Evolutionary conservation across 2,888 invertebrate species (phyloP).

Genomic region (Synanthedon formicaeformis): DNA sequence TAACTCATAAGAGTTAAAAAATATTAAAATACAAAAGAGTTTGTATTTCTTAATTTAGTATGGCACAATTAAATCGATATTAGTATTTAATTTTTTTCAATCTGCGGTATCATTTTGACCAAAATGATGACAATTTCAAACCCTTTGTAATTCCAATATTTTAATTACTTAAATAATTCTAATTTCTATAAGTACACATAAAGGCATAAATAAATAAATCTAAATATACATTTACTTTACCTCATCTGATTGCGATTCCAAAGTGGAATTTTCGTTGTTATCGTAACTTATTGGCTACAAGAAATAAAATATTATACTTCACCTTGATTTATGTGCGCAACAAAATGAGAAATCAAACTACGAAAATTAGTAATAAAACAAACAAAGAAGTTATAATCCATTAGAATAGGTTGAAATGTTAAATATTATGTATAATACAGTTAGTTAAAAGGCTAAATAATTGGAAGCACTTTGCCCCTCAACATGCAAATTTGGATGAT

Average conservation of each 20-base stretch:
- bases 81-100: too few relatives aligned
- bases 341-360: background rate
- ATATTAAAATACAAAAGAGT: too few relatives aligned
- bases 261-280: background rate
- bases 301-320: background rate
- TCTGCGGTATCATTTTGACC: too few relatives aligned
- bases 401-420: background rate
- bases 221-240: background rate
- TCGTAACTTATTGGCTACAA: background rate
- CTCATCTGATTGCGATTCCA: background rate
- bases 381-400: background rate
- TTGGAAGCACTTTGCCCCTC: background rate
- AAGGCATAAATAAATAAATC: too few relatives aligned
- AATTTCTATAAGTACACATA: too few relatives aligned
- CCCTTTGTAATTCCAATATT: too few relatives aligned
- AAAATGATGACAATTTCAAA: too few relatives aligned
- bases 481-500: slow-evolving; percentile 25
- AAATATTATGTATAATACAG: background rate
- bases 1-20: too few relatives aligned
- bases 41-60: too few relatives aligned
- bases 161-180: too few relatives aligned
- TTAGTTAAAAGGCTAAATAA: background rate
- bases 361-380: background rate
- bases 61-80: too few relatives aligned
- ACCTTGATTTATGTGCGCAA: background rate